Evolutionary conservation across 2,888 invertebrate species (phyloP).

Genomic region (Parnassius smintheus): DNA sequence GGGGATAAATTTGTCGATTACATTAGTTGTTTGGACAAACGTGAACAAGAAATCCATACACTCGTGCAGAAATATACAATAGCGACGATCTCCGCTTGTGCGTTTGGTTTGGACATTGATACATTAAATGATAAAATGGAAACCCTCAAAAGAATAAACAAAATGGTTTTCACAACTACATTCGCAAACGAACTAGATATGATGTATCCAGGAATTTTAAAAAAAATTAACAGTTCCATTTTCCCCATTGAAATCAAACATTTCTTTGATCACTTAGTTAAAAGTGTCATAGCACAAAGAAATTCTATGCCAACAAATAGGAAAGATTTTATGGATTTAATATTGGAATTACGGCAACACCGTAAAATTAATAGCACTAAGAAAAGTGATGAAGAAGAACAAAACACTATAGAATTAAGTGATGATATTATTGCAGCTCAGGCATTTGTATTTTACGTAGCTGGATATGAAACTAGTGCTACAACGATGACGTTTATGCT

Average conservation of each 20-base stretch:
- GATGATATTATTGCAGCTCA: conserved; percentile 57
- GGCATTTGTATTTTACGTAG: conserved; percentile 64
- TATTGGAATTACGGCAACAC: conserved; percentile 45
- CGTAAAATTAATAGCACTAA: conserved; percentile 37
- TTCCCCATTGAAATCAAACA: conserved; percentile 37
- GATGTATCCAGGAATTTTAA: conserved; percentile 51
- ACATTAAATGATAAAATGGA: conserved; percentile 9
- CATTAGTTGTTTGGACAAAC: conserved; percentile 30
- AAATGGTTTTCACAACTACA: conserved; percentile 23
- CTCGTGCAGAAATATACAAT: conserved; percentile 47
- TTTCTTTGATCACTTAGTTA: conserved; percentile 44
- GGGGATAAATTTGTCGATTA: conserved; percentile 43
- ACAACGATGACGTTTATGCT: conserved; percentile 55
- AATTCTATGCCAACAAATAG: conserved; percentile 42
- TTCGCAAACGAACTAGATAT: conserved; percentile 42
- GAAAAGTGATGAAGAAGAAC: conserved; percentile 29
- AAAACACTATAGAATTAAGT: conserved; percentile 43
- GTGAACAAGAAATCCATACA: conserved; percentile 39
- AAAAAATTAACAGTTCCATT: conserved; percentile 38
- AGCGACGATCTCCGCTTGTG: conserved; percentile 42
- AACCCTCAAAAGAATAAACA: conserved; percentile 40
- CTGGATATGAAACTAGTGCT: conserved; percentile 69
- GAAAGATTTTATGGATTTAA: conserved; percentile 55
- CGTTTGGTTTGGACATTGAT: conserved; percentile 46
- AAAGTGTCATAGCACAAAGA: conserved; percentile 40